Percentiles rank a stretch among this genome's conserved stretches.
phyloP scores from a whole-genome alignment of 2,888 invertebrate genomes.

The Arge pagana region DNA sequence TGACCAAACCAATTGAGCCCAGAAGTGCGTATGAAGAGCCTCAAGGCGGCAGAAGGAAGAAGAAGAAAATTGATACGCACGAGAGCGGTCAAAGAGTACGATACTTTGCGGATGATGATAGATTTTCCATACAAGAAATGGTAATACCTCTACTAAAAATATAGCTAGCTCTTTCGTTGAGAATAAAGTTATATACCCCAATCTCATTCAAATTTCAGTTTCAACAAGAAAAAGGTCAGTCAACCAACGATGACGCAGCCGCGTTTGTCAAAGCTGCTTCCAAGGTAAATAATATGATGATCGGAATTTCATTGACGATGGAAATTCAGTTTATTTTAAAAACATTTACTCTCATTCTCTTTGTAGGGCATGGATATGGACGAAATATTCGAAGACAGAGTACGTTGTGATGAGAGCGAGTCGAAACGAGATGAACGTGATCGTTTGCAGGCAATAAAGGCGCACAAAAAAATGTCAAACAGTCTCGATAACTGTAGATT shows the following conservation, averaged over 20 bases:
- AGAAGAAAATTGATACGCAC: slow-evolving; percentile 73
- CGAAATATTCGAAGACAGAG: slow-evolving; percentile 82
- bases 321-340: background rate
- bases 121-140: slow-evolving; percentile 83
- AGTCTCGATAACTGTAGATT: slow-evolving; percentile 79
- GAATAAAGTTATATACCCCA: slow-evolving; percentile 53
- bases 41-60: slow-evolving; percentile 56
- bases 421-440: slow-evolving; percentile 68
- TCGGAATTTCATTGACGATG: background rate
- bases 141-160: slow-evolving; percentile 54
- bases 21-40: slow-evolving; percentile 44
- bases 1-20: slow-evolving; percentile 68
- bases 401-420: slow-evolving; percentile 68
- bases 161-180: slow-evolving; percentile 6
- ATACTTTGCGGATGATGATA: slow-evolving; percentile 90
- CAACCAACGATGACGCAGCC: slow-evolving; percentile 78
- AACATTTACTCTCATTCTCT: slow-evolving; percentile 6
- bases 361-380: slow-evolving; percentile 68
- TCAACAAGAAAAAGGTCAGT: slow-evolving; percentile 79
- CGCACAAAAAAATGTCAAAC: slow-evolving; percentile 72
- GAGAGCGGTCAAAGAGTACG: slow-evolving; percentile 69
- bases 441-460: slow-evolving; percentile 70
- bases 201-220: slow-evolving; percentile 62
- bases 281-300: slow-evolving; percentile 55
- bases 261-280: slow-evolving; percentile 77